phyloP scores from a whole-genome alignment of 2,888 invertebrate genomes.

The Hymenopus coronatus region DNA sequence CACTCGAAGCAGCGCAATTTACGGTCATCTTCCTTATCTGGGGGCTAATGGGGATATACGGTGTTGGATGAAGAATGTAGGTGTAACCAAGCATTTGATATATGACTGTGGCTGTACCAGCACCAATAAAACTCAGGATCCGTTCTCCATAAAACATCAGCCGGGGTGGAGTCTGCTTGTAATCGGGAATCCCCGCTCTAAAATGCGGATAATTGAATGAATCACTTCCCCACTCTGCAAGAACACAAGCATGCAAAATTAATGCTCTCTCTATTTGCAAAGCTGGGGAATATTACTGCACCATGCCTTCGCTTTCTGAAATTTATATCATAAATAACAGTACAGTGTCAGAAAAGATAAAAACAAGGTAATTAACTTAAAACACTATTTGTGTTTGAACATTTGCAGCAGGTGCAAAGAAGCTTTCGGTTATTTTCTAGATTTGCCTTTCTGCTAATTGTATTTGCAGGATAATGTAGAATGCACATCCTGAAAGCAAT shows the following conservation, averaged over 20 bases:
- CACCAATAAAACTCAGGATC: background rate
- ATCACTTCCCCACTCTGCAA: background rate
- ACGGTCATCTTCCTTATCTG: background rate
- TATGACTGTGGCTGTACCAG: background rate
- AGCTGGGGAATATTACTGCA: background rate
- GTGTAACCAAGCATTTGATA: background rate
- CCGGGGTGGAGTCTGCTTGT: background rate
- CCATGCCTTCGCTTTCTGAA: background rate
- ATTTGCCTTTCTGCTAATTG: too few relatives aligned
- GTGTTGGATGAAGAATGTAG: background rate
- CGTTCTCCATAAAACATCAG: background rate
- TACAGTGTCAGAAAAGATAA: too few relatives aligned
- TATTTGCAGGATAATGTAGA: too few relatives aligned
- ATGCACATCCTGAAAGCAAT: too few relatives aligned
- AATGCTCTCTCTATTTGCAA: background rate
- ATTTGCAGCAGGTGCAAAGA: too few relatives aligned
- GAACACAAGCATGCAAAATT: background rate
- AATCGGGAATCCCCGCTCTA: conserved; percentile 8
- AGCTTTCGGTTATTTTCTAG: too few relatives aligned
- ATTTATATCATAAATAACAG: background rate
- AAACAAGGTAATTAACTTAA: too few relatives aligned
- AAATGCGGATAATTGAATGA: background rate
- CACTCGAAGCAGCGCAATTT: background rate
- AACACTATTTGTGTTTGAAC: too few relatives aligned
- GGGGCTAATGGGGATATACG: background rate